These are phyloP conservation scores for Lophochroa leadbeateri DNA, from an alignment of 2,113 vertebrate species.

Conservation along the genomic window DNA sequence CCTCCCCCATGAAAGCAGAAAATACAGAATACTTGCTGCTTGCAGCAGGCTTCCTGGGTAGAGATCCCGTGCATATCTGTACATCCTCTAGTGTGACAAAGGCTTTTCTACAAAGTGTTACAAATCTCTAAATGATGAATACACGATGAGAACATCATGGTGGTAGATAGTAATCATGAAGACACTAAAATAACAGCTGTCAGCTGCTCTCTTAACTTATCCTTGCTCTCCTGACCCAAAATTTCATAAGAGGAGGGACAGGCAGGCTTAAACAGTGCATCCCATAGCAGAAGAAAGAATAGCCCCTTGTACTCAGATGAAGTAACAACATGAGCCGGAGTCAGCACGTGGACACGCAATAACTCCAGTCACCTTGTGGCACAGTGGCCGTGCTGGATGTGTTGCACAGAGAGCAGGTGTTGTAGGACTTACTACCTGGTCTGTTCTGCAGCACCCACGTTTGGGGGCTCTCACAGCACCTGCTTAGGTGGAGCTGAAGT, in stretches of 20 bases:
- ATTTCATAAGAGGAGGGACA: neutral
- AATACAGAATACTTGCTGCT: neutral
- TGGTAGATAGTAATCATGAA: neutral
- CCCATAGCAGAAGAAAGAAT: neutral
- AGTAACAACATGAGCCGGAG: rapidly evolving
- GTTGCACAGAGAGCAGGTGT: rapidly evolving
- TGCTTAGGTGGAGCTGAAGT: neutral
- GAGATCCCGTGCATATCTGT: neutral
- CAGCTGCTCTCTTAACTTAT: neutral
- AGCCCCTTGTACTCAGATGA: neutral
- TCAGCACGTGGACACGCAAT: rapidly evolving
- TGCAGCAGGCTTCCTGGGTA: neutral
- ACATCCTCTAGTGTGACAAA: neutral
- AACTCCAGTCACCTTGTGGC: neutral
- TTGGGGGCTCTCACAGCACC: neutral
- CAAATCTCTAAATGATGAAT: neutral
- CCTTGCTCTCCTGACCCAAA: neutral
- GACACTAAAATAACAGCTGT: neutral
- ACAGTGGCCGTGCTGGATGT: rapidly evolving
- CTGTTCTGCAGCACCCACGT: neutral
- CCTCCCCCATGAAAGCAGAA: neutral
- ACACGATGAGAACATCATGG: neutral
- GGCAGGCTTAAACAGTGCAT: neutral
- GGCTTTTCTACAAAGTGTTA: neutral
- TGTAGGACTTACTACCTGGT: rapidly evolving